Percentiles rank a stretch among this genome's conserved stretches.
Evolutionary conservation across 2,797 vertebrate genomes (phyloP).

Genomic region (Apogon talboti): DNA sequence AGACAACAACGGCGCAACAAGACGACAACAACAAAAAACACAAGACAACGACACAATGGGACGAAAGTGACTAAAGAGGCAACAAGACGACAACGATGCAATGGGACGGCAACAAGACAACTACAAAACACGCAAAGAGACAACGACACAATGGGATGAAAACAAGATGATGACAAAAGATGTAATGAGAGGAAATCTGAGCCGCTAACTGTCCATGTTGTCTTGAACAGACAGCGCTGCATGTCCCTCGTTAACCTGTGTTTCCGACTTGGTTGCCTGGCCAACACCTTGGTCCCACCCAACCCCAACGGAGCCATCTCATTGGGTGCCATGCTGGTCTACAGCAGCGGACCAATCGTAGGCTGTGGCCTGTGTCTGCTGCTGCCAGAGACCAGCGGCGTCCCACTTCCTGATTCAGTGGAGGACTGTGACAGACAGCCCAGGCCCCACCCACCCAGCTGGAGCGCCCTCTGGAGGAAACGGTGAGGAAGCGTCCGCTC

Average conservation of each 20-base stretch:
- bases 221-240: conserved; percentile 77
- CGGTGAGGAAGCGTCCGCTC: conserved; percentile 39
- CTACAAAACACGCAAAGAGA: no score
- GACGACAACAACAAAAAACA: no score
- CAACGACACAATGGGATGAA: no score
- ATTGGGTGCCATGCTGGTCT: conserved; percentile 78
- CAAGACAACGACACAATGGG: no score
- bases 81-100: no score
- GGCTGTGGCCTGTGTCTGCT: conserved; percentile 76
- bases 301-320: conserved; percentile 65
- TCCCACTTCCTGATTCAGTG: conserved; percentile 76
- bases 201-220: no score
- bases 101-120: no score
- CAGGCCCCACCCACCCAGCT: background rate
- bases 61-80: no score
- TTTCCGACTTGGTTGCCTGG: conserved; percentile 76
- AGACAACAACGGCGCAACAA: no score
- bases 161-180: no score
- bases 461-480: conserved; percentile 31
- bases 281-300: conserved; percentile 68
- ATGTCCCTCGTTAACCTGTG: conserved; percentile 75
- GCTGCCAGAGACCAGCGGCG: conserved; percentile 81
- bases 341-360: conserved; percentile 78
- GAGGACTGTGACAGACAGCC: conserved; percentile 77
- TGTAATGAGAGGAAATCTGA: no score